Base-by-base conservation (phyloP, 2,797 vertebrate genomes). In the Xenentodon cancila region DNA sequence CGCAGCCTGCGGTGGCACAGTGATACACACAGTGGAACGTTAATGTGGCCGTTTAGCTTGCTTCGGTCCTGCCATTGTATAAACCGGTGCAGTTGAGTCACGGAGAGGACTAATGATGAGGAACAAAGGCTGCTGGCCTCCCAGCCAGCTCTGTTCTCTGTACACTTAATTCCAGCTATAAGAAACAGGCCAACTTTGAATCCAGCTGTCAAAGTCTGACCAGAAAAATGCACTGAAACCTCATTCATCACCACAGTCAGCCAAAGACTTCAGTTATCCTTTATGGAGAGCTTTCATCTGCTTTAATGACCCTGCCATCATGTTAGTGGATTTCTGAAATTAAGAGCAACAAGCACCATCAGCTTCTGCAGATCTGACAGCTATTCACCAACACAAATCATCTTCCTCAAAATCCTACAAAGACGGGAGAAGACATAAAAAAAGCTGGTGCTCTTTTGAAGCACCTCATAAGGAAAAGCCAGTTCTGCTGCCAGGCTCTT, bases 1-100 rank as follows among this genome's bases (percentile, higher is more conserved):
- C 58, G 81, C 75, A 53, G 79, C 77, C 61, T 81, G 75, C 16
- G 68, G 83, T 72, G 77, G 61, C 25, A 25, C 25, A 68, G 59
- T 77, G 75, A 77, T 84, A 84, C 72, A 59, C 25, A 25, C 25
- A 68, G 59, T 77, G 75, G 79, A 85, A 84, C 72, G 57, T 73
- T 66, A 70, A 64, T 58, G 64, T 68, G 34, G 9, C 34, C 11
- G 9, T 61, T 56, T 11, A 27, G 68, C 54, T 50, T 21, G 55
- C 44, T 73, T 40, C 21, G 50, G 43, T 68, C 59, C 49, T 53
- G 67, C 63, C 67, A 67, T 79, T 52, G 51, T 61, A 68, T 60
- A 68, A 75, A 77, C 8, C 30, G 32, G 59, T 66, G 59, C 8
- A 65, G 56, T 72, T 80, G 52, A 84, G 75, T 81, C 77, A 61